Conservation (phyloP, 1,140 invertebrate genomes). For the Eubasilissa regina region DNA sequence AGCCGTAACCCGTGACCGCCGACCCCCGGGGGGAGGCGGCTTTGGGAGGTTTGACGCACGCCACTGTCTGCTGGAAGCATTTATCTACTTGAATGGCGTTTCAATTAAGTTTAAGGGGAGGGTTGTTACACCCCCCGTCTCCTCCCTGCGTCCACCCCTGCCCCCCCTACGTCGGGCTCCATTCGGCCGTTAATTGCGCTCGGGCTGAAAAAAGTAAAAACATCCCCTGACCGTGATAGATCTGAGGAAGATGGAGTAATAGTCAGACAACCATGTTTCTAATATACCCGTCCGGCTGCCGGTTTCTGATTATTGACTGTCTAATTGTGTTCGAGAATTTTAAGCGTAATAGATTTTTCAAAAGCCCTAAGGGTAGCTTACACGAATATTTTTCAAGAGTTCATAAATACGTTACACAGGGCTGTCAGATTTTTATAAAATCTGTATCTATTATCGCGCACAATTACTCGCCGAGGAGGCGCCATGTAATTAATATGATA, state of each 20-base stretch:
- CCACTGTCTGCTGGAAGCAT: constrained; percentile 55
- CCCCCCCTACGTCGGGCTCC: too few relatives aligned
- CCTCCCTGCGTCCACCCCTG: too few relatives aligned
- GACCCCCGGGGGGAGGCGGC: neutral
- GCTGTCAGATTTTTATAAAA: too few relatives aligned
- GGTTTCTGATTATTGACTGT: constrained; percentile 9
- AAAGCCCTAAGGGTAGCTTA: too few relatives aligned
- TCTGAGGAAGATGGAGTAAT: constrained; percentile 26
- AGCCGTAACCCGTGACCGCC: constrained; percentile 7
- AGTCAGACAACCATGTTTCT: neutral
- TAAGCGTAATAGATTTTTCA: too few relatives aligned
- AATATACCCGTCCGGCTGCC: constrained; percentile 12
- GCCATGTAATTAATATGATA: too few relatives aligned
- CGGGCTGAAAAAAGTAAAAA: constrained; percentile 2
- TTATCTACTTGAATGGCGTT: constrained; percentile 60
- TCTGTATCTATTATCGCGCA: too few relatives aligned
- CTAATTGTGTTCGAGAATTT: neutral
- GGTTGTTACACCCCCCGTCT: constrained; percentile 16
- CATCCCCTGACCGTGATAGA: constrained; percentile 12
- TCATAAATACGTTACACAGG: too few relatives aligned
- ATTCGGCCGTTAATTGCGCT: constrained; percentile 31
- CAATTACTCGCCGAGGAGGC: too few relatives aligned
- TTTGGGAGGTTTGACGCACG: constrained; percentile 36
- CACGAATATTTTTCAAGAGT: too few relatives aligned
- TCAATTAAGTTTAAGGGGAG: constrained; percentile 59